Conservation (phyloP, 1,140 invertebrate genomes). For the Cryptotermes secundus region DNA sequence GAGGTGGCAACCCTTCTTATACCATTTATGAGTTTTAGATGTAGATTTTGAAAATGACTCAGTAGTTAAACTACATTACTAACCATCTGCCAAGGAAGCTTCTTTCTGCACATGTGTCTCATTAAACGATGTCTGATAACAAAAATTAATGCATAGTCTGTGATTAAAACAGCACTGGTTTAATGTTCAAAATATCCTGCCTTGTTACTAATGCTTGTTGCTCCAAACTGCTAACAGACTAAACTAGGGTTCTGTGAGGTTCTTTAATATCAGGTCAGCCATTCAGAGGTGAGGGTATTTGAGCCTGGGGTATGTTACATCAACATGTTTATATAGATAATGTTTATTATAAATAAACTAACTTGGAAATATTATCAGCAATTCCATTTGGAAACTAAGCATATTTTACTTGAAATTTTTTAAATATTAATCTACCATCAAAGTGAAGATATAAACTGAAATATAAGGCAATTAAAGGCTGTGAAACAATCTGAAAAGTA, state of each 20-base stretch:
- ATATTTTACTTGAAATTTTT: too few relatives aligned
- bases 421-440: too few relatives aligned
- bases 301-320: neutral
- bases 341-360: too few relatives aligned
- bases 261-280: neutral
- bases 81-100: neutral
- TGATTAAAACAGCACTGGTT: neutral
- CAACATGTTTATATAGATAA: neutral
- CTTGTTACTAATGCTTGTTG: neutral
- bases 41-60: neutral
- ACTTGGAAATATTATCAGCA: too few relatives aligned
- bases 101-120: neutral
- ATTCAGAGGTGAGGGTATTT: neutral
- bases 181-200: neutral
- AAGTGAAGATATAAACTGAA: too few relatives aligned
- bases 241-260: neutral
- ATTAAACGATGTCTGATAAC: neutral
- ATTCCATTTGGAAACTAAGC: too few relatives aligned
- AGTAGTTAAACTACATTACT: neutral
- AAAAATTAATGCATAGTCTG: neutral
- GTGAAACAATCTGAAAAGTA: too few relatives aligned
- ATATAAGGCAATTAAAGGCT: too few relatives aligned
- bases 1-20: neutral
- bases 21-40: neutral
- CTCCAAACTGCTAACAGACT: neutral